These are phyloP conservation scores for Drepana falcataria DNA, from an alignment of 2,888 invertebrate species.

Conservation along the genomic window DNA sequence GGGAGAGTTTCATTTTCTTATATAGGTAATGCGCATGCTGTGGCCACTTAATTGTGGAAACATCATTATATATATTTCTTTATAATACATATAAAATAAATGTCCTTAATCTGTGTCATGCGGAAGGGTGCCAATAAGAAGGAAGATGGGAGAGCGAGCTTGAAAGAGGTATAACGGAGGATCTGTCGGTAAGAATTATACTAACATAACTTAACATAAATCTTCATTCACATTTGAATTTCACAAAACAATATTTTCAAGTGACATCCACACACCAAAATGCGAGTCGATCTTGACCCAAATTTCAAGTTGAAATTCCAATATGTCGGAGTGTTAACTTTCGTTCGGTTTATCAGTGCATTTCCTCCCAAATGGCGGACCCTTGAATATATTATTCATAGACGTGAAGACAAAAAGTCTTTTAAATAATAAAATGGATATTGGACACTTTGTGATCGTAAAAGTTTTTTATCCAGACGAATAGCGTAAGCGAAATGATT, in stretches of 20 bases:
- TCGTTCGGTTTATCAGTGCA: conserved; percentile 33
- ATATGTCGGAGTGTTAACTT: conserved; percentile 1
- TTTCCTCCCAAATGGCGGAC: conserved; percentile 17
- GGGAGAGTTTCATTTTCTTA: too few relatives aligned
- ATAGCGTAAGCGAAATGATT: background rate
- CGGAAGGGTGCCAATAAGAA: too few relatives aligned
- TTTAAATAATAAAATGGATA: conserved; percentile 20
- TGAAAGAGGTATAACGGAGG: too few relatives aligned
- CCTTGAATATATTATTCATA: conserved; percentile 2
- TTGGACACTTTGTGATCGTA: background rate
- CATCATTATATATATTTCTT: too few relatives aligned
- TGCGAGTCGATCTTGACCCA: background rate
- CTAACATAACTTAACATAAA: too few relatives aligned
- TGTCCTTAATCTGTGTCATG: too few relatives aligned
- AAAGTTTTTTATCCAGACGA: background rate
- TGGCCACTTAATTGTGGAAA: too few relatives aligned
- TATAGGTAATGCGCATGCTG: too few relatives aligned
- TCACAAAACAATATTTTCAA: background rate
- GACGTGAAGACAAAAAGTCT: background rate
- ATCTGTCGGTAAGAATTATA: too few relatives aligned
- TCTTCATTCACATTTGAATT: too few relatives aligned
- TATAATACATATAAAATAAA: too few relatives aligned
- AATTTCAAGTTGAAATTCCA: background rate
- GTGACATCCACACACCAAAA: background rate
- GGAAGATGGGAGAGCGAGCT: too few relatives aligned